phyloP scores from a whole-genome alignment of 2,797 vertebrate genomes.

The Chloroceryle amazona region DNA sequence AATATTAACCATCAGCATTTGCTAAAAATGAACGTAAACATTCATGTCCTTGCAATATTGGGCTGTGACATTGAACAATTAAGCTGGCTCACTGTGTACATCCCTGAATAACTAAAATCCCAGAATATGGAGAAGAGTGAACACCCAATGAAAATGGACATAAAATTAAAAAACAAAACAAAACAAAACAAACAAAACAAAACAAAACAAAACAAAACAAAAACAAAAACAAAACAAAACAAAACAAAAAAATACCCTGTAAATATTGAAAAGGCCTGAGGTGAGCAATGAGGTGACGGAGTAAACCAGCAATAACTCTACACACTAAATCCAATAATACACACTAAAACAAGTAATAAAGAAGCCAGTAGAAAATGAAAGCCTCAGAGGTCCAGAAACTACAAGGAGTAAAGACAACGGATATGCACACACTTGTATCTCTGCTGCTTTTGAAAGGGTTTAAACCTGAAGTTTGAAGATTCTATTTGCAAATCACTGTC shows the following conservation, averaged over 20 bases:
- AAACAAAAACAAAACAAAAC: not conserved
- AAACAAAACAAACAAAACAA: not conserved
- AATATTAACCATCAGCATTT: not conserved
- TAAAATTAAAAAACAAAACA: not conserved
- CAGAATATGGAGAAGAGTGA: not conserved
- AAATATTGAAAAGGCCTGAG: not conserved
- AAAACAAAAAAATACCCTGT: too few species aligned
- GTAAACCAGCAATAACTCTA: not conserved
- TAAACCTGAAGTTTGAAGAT: not conserved
- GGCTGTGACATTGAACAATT: not conserved
- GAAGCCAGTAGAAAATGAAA: not conserved
- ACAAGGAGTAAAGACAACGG: not conserved
- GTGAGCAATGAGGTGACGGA: not conserved
- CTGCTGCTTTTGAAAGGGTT: fast-evolving
- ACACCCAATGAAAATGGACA: not conserved
- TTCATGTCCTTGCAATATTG: not conserved
- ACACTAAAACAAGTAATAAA: not conserved
- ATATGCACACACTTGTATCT: not conserved
- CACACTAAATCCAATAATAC: too few species aligned
- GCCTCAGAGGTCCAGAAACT: not conserved
- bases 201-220: too few species aligned
- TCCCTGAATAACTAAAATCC: not conserved
- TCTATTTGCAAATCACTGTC: not conserved
- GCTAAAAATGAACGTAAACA: not conserved
- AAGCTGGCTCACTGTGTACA: not conserved